These are phyloP conservation scores for Molothrus aeneus DNA, from an alignment of 2,797 vertebrate genomes.

Conservation along the genomic window DNA sequence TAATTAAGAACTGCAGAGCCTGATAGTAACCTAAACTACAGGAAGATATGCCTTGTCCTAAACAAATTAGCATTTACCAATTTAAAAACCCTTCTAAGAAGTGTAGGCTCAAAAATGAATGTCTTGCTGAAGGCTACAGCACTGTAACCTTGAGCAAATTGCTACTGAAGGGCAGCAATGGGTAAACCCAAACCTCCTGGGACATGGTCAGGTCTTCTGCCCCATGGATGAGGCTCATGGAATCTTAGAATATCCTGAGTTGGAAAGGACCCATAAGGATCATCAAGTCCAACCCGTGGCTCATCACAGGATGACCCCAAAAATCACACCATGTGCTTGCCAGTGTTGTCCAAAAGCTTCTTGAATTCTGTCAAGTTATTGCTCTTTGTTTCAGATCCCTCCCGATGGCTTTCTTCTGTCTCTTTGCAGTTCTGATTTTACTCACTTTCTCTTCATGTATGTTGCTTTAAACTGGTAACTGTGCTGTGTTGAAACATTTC, in stretches of 20 bases:
- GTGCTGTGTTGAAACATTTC: background rate
- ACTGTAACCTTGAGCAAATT: fast-evolving
- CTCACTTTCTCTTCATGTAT: background rate
- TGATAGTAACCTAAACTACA: background rate
- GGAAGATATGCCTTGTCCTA: background rate
- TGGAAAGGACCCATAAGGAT: background rate
- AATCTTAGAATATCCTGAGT: background rate
- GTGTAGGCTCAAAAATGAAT: background rate
- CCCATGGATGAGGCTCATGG: background rate
- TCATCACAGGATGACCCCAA: background rate
- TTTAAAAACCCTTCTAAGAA: background rate
- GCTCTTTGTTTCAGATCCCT: background rate
- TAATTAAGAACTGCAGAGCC: background rate
- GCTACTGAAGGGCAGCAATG: background rate
- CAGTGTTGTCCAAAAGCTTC: fast-evolving
- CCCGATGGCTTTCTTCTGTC: background rate
- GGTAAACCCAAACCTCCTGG: background rate
- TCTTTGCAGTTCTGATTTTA: background rate
- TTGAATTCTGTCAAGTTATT: background rate
- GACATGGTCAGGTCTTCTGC: background rate
- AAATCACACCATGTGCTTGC: background rate
- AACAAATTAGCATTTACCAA: background rate
- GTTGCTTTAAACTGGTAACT: background rate
- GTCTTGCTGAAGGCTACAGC: background rate
- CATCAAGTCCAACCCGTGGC: background rate